These are phyloP conservation scores for Dysmachus trigonus DNA, from an alignment of 2,888 invertebrate genomes.

Conservation along the genomic window DNA sequence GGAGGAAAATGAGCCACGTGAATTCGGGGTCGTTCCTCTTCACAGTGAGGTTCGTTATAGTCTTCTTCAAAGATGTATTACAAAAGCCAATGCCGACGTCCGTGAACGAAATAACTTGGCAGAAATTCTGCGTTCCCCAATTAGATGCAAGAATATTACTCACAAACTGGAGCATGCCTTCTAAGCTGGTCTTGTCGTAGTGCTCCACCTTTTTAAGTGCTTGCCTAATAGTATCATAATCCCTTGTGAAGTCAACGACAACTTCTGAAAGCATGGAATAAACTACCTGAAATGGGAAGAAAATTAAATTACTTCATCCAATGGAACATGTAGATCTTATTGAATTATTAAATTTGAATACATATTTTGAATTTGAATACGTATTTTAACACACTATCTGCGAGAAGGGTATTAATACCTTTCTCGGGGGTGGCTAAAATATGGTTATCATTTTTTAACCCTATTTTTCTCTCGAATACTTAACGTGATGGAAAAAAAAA, in stretches of 20 bases:
- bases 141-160: conserved; percentile 82
- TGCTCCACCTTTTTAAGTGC: conserved; percentile 82
- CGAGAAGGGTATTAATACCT: no score
- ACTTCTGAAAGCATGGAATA: conserved; percentile 66
- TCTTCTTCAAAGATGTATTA: conserved; percentile 70
- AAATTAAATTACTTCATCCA: conserved; percentile 50
- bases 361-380: no score
- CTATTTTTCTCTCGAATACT: no score
- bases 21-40: conserved; percentile 55
- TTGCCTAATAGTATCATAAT: conserved; percentile 80
- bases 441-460: no score
- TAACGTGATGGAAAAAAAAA: no score
- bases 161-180: conserved; percentile 80
- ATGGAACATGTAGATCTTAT: not conserved
- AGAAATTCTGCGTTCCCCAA: conserved; percentile 89
- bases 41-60: conserved; percentile 62
- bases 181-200: conserved; percentile 86
- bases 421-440: no score
- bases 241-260: conserved; percentile 86
- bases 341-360: no score
- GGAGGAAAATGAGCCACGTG: conserved; percentile 80
- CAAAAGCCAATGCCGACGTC: conserved; percentile 79
- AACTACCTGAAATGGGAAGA: conserved; percentile 55
- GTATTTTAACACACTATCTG: no score
- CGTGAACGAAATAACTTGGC: conserved; percentile 81